Evolutionary conservation across 2,888 invertebrate species (phyloP).

Genomic region (Dusona sp.): DNA sequence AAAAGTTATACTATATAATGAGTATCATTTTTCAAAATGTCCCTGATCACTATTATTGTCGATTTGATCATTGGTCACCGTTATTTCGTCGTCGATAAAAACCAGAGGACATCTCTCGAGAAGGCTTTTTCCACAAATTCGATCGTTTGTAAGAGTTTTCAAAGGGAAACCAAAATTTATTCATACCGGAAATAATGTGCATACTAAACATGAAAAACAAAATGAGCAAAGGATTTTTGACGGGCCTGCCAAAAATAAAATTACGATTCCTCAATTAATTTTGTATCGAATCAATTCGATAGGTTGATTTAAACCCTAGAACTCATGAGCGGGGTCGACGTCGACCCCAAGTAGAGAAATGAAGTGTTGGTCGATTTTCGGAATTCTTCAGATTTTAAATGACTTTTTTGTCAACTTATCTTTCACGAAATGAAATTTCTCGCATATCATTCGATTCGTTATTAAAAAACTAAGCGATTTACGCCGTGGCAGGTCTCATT

Average conservation of each 20-base stretch:
- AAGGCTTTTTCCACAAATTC: constrained; percentile 45
- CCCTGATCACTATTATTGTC: constrained; percentile 61
- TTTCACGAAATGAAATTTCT: too few species aligned
- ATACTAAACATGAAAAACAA: not conserved
- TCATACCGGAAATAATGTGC: not conserved
- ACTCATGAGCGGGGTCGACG: too few species aligned
- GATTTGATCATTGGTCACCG: constrained; percentile 61
- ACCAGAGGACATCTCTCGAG: constrained; percentile 20
- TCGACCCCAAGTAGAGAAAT: too few species aligned
- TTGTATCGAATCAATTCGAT: not conserved
- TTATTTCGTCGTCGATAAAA: constrained; percentile 53
- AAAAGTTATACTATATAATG: constrained; percentile 58
- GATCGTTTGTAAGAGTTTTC: constrained; percentile 31
- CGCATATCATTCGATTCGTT: too few species aligned
- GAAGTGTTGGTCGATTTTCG: too few species aligned
- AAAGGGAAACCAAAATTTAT: not conserved
- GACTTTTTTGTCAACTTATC: too few species aligned
- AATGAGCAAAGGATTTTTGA: not conserved
- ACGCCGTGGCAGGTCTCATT: too few species aligned
- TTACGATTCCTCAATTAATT: constrained; percentile 1
- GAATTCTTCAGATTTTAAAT: too few species aligned
- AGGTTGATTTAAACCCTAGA: not conserved
- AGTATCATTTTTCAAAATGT: constrained; percentile 50
- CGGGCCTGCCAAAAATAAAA: constrained; percentile 9
- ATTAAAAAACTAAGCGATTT: too few species aligned